Conservation (phyloP, 2,888 invertebrate genomes). For the Polydrusus pterygomalis region DNA sequence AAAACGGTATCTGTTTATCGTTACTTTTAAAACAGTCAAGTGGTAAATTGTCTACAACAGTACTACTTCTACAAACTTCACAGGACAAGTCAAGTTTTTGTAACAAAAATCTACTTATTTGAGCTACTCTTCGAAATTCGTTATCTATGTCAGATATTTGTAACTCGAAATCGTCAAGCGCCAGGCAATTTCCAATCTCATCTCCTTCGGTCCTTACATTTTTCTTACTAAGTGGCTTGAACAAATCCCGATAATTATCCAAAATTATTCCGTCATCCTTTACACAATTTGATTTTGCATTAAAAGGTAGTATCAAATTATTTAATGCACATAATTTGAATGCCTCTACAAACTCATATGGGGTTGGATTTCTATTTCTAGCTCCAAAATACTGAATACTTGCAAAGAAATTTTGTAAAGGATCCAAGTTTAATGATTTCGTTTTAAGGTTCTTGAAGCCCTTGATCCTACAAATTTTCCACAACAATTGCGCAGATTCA, state of each 20-base stretch:
- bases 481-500: background rate
- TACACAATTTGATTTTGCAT: background rate
- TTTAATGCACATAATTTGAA: background rate
- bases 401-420: constrained; percentile 11
- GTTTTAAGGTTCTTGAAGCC: constrained; percentile 1
- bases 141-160: background rate
- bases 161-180: background rate
- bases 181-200: background rate
- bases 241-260: constrained; percentile 8
- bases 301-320: background rate
- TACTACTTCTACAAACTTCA: background rate
- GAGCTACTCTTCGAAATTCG: background rate
- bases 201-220: background rate
- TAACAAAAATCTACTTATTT: background rate
- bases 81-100: background rate
- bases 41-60: background rate
- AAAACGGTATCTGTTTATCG: background rate
- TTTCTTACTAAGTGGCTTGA: background rate
- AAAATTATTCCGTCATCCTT: background rate
- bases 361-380: background rate
- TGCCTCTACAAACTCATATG: background rate
- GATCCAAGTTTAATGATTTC: constrained; percentile 2
- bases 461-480: background rate
- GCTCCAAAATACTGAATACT: background rate
- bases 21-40: no score